phyloP scores from a whole-genome alignment of 2,888 invertebrate species.

The Drosophila atripex region DNA sequence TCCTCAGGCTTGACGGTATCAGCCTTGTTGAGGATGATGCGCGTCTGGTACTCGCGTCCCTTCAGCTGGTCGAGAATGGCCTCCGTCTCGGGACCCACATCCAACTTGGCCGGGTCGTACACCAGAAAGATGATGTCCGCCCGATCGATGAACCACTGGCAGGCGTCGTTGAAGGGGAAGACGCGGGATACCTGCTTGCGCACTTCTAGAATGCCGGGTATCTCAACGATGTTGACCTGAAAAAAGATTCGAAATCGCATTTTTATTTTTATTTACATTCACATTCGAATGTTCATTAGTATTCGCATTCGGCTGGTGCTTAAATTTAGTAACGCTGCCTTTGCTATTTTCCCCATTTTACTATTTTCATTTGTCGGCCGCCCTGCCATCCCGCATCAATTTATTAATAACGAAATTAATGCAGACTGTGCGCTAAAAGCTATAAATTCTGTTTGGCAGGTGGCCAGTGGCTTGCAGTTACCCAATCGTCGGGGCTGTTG shows the following conservation, averaged over 20 bases:
- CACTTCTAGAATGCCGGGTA: constrained; percentile 97
- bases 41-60: constrained; percentile 95
- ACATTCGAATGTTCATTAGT: not conserved
- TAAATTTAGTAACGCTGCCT: constrained; percentile 62
- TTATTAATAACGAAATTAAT: constrained; percentile 70
- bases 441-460: constrained; percentile 61
- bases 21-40: constrained; percentile 97
- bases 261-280: constrained; percentile 5
- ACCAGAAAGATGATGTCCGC: constrained; percentile 97
- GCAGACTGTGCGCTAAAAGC: constrained; percentile 49
- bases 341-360: constrained; percentile 43
- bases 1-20: constrained; percentile 96
- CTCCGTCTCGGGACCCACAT: constrained; percentile 97
- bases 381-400: constrained; percentile 51
- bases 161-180: constrained; percentile 97
- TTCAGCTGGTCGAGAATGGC: constrained; percentile 97
- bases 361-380: constrained; percentile 17
- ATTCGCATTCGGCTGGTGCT: constrained; percentile 17
- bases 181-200: constrained; percentile 95
- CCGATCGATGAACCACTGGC: constrained; percentile 98
- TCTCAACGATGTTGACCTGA: constrained; percentile 97
- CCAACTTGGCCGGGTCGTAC: constrained; percentile 97
- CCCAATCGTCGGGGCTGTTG: constrained; percentile 69
- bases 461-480: constrained; percentile 63
- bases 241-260: constrained; percentile 30